phyloP scores from a whole-genome alignment of 2,888 invertebrate species.

The Pachydiplax longipennis region DNA sequence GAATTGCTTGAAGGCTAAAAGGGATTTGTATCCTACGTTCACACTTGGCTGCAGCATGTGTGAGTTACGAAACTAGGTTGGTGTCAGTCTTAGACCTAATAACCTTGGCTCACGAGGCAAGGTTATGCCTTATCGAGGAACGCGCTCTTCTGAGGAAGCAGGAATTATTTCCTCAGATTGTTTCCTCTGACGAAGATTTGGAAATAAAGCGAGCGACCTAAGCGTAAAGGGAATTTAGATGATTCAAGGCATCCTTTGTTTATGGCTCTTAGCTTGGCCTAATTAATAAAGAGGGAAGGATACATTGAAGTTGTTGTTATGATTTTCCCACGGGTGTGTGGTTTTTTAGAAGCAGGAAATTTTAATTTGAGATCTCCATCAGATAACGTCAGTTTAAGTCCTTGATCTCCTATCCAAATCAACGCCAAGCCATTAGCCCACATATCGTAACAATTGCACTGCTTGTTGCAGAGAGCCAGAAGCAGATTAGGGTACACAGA shows the following conservation, averaged over 20 bases:
- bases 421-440: too few relatives aligned
- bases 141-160: background rate
- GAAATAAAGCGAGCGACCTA: background rate
- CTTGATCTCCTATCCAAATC: too few relatives aligned
- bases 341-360: too few relatives aligned
- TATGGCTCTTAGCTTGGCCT: too few relatives aligned
- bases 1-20: background rate
- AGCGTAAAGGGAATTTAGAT: too few relatives aligned
- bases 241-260: too few relatives aligned
- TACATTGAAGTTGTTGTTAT: background rate
- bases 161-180: background rate
- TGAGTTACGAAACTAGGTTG: conserved; percentile 6
- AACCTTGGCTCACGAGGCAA: background rate
- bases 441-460: too few relatives aligned
- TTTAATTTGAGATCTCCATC: too few relatives aligned
- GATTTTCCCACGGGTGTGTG: background rate
- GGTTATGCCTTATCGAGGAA: background rate
- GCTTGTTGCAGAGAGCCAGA: too few relatives aligned
- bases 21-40: background rate
- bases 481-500: too few relatives aligned
- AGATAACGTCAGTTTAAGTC: too few relatives aligned
- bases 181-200: background rate
- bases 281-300: too few relatives aligned
- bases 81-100: conserved; percentile 7
- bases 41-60: background rate